Percentiles rank a stretch among this genome's conserved stretches.
phyloP scores from a whole-genome alignment of 2,888 invertebrate species.

The Netelia inedita region DNA sequence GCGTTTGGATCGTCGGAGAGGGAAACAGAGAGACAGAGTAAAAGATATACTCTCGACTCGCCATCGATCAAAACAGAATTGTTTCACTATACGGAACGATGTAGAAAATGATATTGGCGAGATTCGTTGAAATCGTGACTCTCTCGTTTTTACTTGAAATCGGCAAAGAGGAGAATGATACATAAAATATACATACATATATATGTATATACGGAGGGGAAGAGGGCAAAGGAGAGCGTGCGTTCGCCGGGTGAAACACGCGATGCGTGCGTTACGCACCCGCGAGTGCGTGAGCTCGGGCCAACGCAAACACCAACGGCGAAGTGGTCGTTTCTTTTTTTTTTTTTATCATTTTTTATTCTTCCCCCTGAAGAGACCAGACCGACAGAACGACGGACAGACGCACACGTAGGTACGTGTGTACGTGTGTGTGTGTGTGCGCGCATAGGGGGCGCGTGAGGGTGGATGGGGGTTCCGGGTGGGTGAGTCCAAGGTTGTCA shows the following conservation, averaged over 20 bases:
- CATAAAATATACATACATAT: background rate
- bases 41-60: no score
- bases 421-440: conserved; percentile 2
- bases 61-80: no score
- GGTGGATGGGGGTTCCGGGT: conserved; percentile 78
- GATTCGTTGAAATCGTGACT: background rate
- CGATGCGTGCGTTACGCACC: conserved; percentile 68
- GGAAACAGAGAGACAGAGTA: no score
- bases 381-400: background rate
- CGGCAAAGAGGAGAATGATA: background rate
- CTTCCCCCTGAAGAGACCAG: conserved; percentile 10
- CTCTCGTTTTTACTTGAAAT: background rate
- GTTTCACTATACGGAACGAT: no score
- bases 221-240: conserved; percentile 15
- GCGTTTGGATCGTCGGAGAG: background rate
- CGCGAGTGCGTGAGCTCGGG: conserved; percentile 54
- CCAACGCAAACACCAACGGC: conserved; percentile 45
- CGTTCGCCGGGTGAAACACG: conserved; percentile 44
- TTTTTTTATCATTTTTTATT: conserved; percentile 16
- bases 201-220: background rate
- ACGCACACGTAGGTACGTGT: conserved; percentile 12
- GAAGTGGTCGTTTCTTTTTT: background rate
- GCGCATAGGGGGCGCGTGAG: conserved; percentile 52
- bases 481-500: conserved; percentile 84
- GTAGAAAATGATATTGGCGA: background rate